Conservation (phyloP, 2,113 vertebrate genomes). For the Hippocampus mohnikei region DNA sequence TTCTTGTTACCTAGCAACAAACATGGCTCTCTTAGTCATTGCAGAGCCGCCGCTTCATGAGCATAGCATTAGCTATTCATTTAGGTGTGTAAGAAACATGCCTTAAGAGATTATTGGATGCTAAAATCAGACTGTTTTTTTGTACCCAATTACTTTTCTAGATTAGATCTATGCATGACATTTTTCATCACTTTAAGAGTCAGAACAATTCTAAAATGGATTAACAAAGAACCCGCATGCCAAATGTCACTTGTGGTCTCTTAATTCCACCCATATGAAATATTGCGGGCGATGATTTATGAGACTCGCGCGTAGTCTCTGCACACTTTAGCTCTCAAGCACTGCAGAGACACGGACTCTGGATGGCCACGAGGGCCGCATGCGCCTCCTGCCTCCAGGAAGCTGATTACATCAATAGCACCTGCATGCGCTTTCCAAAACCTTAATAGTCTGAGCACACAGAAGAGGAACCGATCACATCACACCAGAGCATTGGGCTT, state of each 20-base stretch:
- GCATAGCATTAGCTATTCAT: background rate
- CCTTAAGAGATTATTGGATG: slow-evolving; percentile 9
- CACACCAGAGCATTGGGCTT: slow-evolving; percentile 19
- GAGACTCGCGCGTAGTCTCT: slow-evolving; percentile 44
- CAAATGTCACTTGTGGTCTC: slow-evolving; percentile 32
- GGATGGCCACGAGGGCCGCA: slow-evolving; percentile 53
- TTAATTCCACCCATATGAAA: slow-evolving; percentile 37
- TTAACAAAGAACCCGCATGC: background rate
- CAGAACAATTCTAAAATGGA: slow-evolving; percentile 15
- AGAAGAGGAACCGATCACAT: slow-evolving; percentile 51
- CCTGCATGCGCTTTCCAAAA: slow-evolving; percentile 43
- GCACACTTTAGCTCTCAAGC: slow-evolving; percentile 51
- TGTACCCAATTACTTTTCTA: background rate
- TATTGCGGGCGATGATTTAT: slow-evolving; percentile 53
- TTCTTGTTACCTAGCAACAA: slow-evolving; percentile 83
- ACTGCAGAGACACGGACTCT: slow-evolving; percentile 45
- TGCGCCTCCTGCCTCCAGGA: slow-evolving; percentile 50
- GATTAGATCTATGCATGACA: background rate
- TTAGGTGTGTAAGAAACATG: slow-evolving; percentile 5
- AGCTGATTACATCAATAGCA: slow-evolving; percentile 71
- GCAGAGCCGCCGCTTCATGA: slow-evolving; percentile 56
- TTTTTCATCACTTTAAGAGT: background rate
- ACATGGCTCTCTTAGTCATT: slow-evolving; percentile 74
- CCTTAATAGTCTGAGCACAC: slow-evolving; percentile 69
- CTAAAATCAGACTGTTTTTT: slow-evolving; percentile 8